phyloP scores from a whole-genome alignment of 2,797 vertebrate species.

The Phataginus tetradactyla region DNA sequence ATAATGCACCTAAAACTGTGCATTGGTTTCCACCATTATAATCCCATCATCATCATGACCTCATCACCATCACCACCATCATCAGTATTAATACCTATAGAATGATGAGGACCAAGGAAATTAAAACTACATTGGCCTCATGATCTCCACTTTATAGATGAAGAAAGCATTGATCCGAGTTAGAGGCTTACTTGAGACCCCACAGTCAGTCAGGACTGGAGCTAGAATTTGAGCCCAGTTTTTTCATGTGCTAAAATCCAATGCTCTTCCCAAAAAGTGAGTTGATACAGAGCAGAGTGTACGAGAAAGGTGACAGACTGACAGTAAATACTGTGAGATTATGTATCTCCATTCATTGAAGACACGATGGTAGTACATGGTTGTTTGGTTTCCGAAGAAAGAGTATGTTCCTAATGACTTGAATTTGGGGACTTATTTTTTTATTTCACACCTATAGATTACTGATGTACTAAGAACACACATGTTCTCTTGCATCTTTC shows the following conservation, averaged over 20 bases:
- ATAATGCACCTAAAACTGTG: background rate
- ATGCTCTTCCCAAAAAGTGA: background rate
- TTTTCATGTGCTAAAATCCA: background rate
- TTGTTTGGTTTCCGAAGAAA: slow-evolving; percentile 8
- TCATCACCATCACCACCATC: background rate
- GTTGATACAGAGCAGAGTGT: background rate
- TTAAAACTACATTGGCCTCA: background rate
- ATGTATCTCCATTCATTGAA: background rate
- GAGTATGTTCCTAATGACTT: slow-evolving; percentile 58
- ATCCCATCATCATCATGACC: background rate
- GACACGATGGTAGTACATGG: background rate
- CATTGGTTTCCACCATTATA: background rate
- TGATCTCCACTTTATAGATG: background rate
- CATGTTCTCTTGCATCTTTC: slow-evolving; percentile 40
- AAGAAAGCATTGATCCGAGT: background rate
- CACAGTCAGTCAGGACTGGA: background rate
- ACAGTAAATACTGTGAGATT: background rate
- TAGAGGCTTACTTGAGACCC: background rate
- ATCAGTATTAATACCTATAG: background rate
- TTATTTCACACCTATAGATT: slow-evolving; percentile 43
- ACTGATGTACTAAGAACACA: slow-evolving; percentile 60
- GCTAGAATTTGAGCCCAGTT: background rate
- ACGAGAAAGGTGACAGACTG: background rate
- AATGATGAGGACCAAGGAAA: background rate
- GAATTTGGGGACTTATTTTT: slow-evolving; percentile 56